A percentile compares a stretch with the other conserved stretches of the same genome.
Evolutionary conservation across 1,140 invertebrate genomes (phyloP).

Genomic region (Pollicipes pollicipes): DNA sequence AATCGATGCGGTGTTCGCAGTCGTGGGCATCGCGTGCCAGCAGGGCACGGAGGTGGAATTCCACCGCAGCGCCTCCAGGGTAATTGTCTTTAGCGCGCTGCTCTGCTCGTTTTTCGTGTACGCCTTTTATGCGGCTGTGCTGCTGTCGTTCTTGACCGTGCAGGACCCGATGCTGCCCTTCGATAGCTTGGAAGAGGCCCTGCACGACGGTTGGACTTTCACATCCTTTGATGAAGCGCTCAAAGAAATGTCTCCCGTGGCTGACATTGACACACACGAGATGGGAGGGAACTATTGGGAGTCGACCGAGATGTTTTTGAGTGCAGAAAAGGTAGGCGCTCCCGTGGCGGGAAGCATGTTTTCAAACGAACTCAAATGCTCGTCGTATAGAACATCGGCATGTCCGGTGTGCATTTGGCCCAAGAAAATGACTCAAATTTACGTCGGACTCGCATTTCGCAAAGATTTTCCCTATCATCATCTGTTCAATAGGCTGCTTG

Average conservation of each 20-base stretch:
- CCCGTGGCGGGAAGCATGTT: not conserved
- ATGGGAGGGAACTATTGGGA: not conserved
- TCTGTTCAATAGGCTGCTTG: not conserved
- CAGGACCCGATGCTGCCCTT: not conserved
- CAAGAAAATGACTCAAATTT: not conserved
- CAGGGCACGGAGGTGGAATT: not conserved
- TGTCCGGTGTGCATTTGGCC: not conserved
- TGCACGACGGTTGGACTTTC: not conserved
- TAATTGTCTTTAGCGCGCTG: not conserved
- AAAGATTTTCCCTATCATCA: not conserved
- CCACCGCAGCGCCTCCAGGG: too few relatives aligned
- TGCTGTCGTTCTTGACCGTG: not conserved
- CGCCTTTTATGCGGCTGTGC: not conserved
- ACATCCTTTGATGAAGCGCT: not conserved
- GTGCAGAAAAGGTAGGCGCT: not conserved
- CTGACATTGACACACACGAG: not conserved
- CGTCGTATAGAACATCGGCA: too few relatives aligned
- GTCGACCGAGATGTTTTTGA: not conserved
- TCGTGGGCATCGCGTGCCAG: not conserved
- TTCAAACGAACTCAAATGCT: not conserved
- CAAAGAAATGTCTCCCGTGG: not conserved
- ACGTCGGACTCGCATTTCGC: not conserved
- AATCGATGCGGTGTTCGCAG: not conserved
- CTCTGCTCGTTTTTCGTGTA: not conserved
- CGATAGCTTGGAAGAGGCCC: not conserved